Conservation (phyloP, 92 coral and sea anemone species). For the Micromussa lordhowensis region DNA sequence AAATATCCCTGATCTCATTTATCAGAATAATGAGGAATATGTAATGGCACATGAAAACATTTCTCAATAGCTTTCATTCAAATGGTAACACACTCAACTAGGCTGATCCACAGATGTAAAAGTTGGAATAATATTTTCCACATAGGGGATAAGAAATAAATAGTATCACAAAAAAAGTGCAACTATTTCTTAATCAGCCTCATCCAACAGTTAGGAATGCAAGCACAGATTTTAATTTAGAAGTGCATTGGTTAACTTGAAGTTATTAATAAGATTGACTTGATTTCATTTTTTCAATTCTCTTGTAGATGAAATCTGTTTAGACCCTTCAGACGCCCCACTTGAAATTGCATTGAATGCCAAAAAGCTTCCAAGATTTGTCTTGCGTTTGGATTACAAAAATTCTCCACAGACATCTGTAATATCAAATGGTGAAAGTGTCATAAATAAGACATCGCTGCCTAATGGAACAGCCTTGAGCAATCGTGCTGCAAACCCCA, state of each 20-base stretch:
- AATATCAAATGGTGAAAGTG: conserved; percentile 23
- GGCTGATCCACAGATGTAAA: neutral
- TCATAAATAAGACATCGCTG: conserved; percentile 6
- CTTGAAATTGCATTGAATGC: conserved; percentile 94
- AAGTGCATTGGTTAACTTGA: neutral
- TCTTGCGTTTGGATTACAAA: conserved; percentile 81
- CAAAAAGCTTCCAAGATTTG: conserved; percentile 87
- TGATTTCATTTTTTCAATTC: neutral
- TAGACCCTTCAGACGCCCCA: conserved; percentile 96
- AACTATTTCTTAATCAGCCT: too few species aligned
- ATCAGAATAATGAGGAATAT: neutral
- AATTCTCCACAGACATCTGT: conserved; percentile 40
- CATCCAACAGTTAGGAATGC: too few species aligned
- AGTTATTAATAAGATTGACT: neutral
- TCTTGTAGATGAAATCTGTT: conserved; percentile 92
- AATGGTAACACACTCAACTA: neutral
- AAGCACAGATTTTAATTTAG: too few species aligned
- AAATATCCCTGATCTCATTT: neutral
- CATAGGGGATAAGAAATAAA: neutral
- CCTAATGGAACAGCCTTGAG: conserved; percentile 60
- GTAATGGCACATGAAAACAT: neutral
- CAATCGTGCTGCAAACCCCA: conserved; percentile 40
- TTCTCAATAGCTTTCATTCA: neutral
- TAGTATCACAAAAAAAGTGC: too few species aligned
- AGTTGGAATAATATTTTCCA: neutral